These are phyloP conservation scores for Cecidostiba fungosa DNA, from an alignment of 2,888 invertebrate species.

Conservation along the genomic window DNA sequence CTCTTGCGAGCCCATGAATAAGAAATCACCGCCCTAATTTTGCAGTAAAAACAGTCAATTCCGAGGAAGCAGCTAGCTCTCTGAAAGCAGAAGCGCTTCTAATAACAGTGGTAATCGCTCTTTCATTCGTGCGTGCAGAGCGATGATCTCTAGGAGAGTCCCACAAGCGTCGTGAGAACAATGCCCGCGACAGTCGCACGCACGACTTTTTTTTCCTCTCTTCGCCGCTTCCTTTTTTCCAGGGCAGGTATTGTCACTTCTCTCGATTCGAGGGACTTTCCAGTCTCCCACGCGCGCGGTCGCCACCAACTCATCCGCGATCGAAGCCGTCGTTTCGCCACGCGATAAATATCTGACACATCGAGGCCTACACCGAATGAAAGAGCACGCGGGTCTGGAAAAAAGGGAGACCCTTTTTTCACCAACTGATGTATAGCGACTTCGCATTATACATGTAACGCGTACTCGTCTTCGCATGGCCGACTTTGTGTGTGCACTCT, in stretches of 20 bases:
- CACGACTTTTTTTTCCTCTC: conserved; percentile 63
- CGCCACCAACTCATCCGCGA: conserved; percentile 63
- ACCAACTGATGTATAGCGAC: not conserved
- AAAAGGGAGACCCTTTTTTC: conserved; percentile 5
- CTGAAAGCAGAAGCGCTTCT: conserved; percentile 35
- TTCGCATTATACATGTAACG: not conserved
- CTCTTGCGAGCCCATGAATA: conserved; percentile 33
- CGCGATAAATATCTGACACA: conserved; percentile 70
- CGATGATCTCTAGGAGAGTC: conserved; percentile 51
- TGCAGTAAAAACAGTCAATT: conserved; percentile 55
- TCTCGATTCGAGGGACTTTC: conserved; percentile 66
- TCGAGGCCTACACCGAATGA: no score
- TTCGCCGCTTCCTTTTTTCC: conserved; percentile 36
- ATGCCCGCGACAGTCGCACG: conserved; percentile 66
- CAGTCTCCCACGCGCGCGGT: conserved; percentile 75
- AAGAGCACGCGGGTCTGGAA: no score
- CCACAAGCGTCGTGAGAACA: conserved; percentile 57
- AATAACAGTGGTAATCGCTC: conserved; percentile 62
- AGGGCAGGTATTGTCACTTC: conserved; percentile 67
- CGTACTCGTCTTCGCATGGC: not conserved
- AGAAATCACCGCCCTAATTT: conserved; percentile 53
- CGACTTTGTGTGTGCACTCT: conserved; percentile 25
- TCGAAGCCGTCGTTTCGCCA: conserved; percentile 72
- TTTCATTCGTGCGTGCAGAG: conserved; percentile 53
- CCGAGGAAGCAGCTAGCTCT: conserved; percentile 51